Percentiles rank a stretch among this genome's conserved stretches.
Evolutionary conservation across 2,888 invertebrate species (phyloP).

Genomic region (Tillus elongatus): DNA sequence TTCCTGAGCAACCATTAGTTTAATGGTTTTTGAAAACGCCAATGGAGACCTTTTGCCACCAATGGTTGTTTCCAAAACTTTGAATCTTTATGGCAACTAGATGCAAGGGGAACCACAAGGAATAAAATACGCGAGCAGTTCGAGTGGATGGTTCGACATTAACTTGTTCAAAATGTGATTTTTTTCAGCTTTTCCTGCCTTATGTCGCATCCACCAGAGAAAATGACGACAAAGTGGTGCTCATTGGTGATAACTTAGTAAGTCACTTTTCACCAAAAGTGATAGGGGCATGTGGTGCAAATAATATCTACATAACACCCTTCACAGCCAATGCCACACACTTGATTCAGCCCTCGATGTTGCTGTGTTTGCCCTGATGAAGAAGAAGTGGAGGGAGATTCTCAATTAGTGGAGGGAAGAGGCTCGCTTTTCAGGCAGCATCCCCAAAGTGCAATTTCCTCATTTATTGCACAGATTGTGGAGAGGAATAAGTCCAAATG

Average conservation of each 20-base stretch:
- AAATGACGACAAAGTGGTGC: constrained; percentile 17
- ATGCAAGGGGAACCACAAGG: constrained; percentile 5
- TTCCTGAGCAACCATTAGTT: background rate
- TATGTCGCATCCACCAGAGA: background rate
- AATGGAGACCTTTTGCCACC: too few species aligned
- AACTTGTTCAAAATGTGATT: constrained; percentile 12
- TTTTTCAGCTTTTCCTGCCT: constrained; percentile 5
- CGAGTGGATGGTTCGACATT: constrained; percentile 15
- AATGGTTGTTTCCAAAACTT: too few species aligned
- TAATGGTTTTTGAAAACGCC: constrained; percentile 6
- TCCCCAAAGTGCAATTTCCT: constrained; percentile 11
- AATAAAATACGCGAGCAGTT: constrained; percentile 7
- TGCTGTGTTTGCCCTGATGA: constrained; percentile 5
- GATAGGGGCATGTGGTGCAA: too few species aligned
- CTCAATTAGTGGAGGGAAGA: constrained; percentile 10
- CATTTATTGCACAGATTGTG: too few species aligned
- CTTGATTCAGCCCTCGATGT: constrained; percentile 6
- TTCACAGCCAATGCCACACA: constrained; percentile 7
- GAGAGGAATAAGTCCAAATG: too few species aligned
- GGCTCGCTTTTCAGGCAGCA: constrained; percentile 5
- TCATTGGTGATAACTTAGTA: too few species aligned
- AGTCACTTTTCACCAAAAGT: too few species aligned
- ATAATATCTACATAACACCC: too few species aligned
- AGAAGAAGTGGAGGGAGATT: constrained; percentile 8
- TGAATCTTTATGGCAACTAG: too few species aligned